Base-by-base conservation (phyloP, 2,888 invertebrate species). In the Steinernema hermaphroditum region DNA sequence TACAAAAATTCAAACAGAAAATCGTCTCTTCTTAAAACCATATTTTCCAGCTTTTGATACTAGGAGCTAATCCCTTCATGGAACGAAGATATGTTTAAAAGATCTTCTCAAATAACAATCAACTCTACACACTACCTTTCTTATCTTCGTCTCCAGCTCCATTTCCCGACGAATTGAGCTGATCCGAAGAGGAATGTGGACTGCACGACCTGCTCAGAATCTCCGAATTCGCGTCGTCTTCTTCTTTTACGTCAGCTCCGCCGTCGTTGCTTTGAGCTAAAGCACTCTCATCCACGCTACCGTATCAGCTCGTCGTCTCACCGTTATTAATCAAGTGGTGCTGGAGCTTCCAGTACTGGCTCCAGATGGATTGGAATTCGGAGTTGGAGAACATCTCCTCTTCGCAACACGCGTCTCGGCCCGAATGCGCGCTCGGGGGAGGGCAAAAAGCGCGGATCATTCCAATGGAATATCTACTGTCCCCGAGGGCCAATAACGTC, bases 401-500 rank as follows among this genome's bases (percentile, higher is more conserved):
- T 37, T 37, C 37, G 46, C 46, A 46, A 46, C 46, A 46, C 46
- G 6, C 46, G 6, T 19, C 37, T 37, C 12, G 37, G 37, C 6
- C 46, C 62, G 62, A 24, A 32, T 16, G 27, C 12, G 19, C 54
- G 9, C 54, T 54, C 27, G 16, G 62, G 14, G 27, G 1, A 34
- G 62, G 32, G 62, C 62, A 62, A 62, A 62, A 62, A 62, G 62
- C 62, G 62, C 22, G 27, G 16, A 62, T 62, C 62, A 62, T 62
- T 62, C 62, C 62, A 29, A 62, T 62, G 62, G 62, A 62, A 62
- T 62, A 62, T 62, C 62, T 62, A 62, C 62, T 62, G 62, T 62
- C 62, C 62, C 62, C 62, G 12, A 62, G 62, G 62, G 62, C 62
- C 62, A 62, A 62, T 62, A 62, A 62, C 29, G 62, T 62, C 62